Evolutionary conservation across 2,113 vertebrate genomes (phyloP).

Genomic region (Tupaia tana): DNA sequence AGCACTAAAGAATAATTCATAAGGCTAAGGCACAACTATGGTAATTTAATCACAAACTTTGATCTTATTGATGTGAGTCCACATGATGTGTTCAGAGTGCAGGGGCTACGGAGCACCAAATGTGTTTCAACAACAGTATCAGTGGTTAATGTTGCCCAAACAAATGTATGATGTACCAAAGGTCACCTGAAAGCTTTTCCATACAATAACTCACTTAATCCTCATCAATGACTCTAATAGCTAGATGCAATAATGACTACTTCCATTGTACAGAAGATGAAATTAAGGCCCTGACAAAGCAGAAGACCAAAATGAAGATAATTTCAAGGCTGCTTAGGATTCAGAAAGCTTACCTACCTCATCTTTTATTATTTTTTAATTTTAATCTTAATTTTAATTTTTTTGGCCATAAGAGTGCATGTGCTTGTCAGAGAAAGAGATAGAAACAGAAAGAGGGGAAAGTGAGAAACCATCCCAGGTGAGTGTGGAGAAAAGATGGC

Average conservation of each 20-base stretch:
- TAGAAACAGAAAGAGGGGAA: no score
- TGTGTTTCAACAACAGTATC: neutral
- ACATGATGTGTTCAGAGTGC: neutral
- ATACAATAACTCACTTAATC: neutral
- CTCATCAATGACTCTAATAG: neutral
- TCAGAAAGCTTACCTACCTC: neutral
- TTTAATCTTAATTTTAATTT: no score
- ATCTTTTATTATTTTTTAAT: neutral
- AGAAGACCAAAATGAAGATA: neutral
- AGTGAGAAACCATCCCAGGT: no score
- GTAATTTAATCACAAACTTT: neutral
- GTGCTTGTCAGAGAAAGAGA: no score
- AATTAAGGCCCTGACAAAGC: neutral
- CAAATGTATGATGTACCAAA: neutral
- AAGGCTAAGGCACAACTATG: neutral
- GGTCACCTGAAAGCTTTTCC: neutral
- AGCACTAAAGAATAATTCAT: conserved; percentile 58
- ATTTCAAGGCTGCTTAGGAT: neutral
- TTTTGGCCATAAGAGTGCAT: no score
- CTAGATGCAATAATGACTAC: neutral
- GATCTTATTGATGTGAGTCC: neutral
- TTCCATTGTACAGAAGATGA: neutral
- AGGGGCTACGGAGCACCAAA: rapidly evolving
- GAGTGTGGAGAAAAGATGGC: no score
- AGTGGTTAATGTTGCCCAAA: neutral